Conservation (phyloP, 1,140 invertebrate species). For the Asbolus verrucosus region DNA sequence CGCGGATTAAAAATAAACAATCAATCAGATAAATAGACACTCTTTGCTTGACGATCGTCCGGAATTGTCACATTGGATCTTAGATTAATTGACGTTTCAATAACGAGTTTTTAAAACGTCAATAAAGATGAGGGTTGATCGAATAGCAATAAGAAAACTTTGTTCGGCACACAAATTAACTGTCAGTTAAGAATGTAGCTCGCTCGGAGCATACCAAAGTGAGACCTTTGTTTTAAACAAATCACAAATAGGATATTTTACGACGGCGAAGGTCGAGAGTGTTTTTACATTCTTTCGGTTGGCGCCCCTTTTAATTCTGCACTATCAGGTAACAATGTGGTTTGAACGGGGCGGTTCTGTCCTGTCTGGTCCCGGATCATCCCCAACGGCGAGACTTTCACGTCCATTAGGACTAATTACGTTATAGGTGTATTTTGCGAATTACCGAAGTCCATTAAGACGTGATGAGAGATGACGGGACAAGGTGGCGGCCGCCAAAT, state of each 20-base stretch:
- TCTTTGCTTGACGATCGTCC: slow-evolving; percentile 12
- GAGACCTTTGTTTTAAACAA: slow-evolving; percentile 11
- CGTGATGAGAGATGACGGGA: slow-evolving; percentile 21
- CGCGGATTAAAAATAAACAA: slow-evolving; percentile 17
- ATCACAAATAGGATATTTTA: no score
- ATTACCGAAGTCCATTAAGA: slow-evolving; percentile 29
- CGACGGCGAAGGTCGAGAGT: no score
- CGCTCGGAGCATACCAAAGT: background rate
- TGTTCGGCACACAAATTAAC: slow-evolving; percentile 28
- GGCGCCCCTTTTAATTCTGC: slow-evolving; percentile 28
- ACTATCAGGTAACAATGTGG: slow-evolving; percentile 27
- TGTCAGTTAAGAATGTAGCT: slow-evolving; percentile 34
- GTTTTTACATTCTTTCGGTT: background rate
- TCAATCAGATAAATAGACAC: slow-evolving; percentile 28
- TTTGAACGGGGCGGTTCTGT: slow-evolving; percentile 20
- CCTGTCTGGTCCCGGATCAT: slow-evolving; percentile 28
- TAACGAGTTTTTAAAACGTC: slow-evolving; percentile 50
- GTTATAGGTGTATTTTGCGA: slow-evolving; percentile 22
- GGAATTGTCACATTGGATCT: slow-evolving; percentile 46
- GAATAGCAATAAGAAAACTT: slow-evolving; percentile 35
- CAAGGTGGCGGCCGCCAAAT: background rate
- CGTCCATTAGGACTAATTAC: slow-evolving; percentile 38
- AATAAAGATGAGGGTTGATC: slow-evolving; percentile 42
- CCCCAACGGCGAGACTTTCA: slow-evolving; percentile 31
- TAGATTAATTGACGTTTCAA: slow-evolving; percentile 50